Evolutionary conservation across 2,113 vertebrate species (phyloP), one percentile per base, ranked within the genome.

Genomic region (Blennius ocellaris): DNA sequence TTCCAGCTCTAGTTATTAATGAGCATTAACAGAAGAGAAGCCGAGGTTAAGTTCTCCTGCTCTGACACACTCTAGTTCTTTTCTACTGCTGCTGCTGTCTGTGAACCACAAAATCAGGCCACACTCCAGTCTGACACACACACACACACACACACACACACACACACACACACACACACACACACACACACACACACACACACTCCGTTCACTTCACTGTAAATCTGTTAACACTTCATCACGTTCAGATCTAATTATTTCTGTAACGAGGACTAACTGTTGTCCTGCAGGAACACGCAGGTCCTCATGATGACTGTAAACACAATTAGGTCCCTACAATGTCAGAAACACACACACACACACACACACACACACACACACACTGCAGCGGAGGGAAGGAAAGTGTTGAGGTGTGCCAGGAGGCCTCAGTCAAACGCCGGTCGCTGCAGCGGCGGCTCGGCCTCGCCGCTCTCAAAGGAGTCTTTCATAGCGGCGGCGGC

Each of bases 391-490:
- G 69, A 74, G 80, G 43, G 73, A 69, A 78, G 81, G 82, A 86
- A 86, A 83, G 74, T 80, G 73, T 67, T 85, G 85, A 77, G 82
- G 68, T 87, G 85, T 87, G 89, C 86, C 89, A 93, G 88, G 88
- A 78, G 88, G 73, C 86, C 70, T 71, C 75, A 67, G 82, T 82
- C 73, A 17, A 77, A 85, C 80, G 82, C 74, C 82, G 79, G 85
- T 78, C 80, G 89, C 89, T 86, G 88, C 73, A 84, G 78, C 64
- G 16, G 76, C 81, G 77, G 76, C 73, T 73, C 81, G 85, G 85
- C 83, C 89, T 83, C 81, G 82, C 59, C 41, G 79, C 68, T 75
- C 81, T 93, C 90, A 94, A 94, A 91, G 84, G 88, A 48, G 64
- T 62, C 90, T 92, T 93, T 93, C 92, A 93, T 91, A 65, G 73